Base-by-base conservation (phyloP, 2,113 vertebrate species). In the Paramormyrops kingsleyae region DNA sequence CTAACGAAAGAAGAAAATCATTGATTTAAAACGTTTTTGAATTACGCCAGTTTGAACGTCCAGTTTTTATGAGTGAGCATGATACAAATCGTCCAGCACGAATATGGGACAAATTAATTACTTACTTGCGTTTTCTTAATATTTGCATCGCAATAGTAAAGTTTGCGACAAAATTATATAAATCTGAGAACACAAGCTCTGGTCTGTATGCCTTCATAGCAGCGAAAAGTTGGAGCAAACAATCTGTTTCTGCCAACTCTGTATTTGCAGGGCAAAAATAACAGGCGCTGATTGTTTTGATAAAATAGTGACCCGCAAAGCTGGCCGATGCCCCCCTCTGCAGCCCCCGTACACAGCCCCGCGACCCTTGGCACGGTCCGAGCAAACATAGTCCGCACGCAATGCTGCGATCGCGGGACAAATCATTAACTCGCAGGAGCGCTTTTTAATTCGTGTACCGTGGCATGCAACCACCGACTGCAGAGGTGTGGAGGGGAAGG, bases 351-450 rank as follows among this genome's bases (percentile, higher is more conserved):
- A 94, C 94, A 94, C 94, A 95, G 94, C 94, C 94, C 94, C 56
- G 90, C 93, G 95, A 95, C 95, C 95, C 95, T 95, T 95, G 95
- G 94, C 96, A 96, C 93, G 93, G 93, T 89, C 93, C 92, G 91
- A 95, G 94, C 95, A 96, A 96, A 96, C 96, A 96, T 90, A 93
- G 95, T 96, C 95, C 96, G 96, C 96, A 96, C 95, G 96, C 96
- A 95, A 96, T 90, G 95, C 85, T 88, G 86, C 62, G 91, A 27
- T 89, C 83, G 83, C 83, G 91, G 90, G 94, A 93, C 94, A 95
- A 90, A 96, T 96, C 93, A 96, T 96, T 96, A 96, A 96, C 95
- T 92, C 94, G 88, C 46, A 93, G 93, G 93, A 94, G 92, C 91
- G 93, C 91, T 92, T 89, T 84, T 24, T 13, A 80, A 80, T 80